phyloP scores from a whole-genome alignment of 2,797 vertebrate species.

The Phrynocephalus guinanensis region DNA sequence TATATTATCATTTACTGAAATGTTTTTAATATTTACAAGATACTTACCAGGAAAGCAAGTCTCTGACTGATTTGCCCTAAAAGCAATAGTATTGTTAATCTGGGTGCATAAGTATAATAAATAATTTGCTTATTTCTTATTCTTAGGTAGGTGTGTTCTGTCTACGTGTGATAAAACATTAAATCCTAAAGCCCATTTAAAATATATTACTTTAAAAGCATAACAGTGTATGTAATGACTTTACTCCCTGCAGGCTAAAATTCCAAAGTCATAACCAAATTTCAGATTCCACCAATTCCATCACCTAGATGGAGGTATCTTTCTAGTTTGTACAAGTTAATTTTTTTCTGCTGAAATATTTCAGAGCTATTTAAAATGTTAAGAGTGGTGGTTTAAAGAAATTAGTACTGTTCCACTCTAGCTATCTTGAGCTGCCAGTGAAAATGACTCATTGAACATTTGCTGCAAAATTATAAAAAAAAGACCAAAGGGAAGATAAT shows the following conservation, averaged over 20 bases:
- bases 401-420: conserved; percentile 41
- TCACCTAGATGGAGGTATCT: conserved; percentile 4
- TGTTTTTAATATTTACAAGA: conserved; percentile 45
- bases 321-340: conserved; percentile 28
- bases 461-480: conserved; percentile 12
- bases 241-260: conserved; percentile 48
- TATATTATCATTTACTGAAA: conserved; percentile 54
- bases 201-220: conserved; percentile 43
- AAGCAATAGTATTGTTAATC: conserved; percentile 41
- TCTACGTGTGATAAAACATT: conserved; percentile 56
- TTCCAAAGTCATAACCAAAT: conserved; percentile 13
- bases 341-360: conserved; percentile 24
- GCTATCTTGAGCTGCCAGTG: conserved; percentile 25
- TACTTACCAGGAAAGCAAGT: conserved; percentile 29
- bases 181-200: conserved; percentile 43
- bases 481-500: conserved; percentile 37
- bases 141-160: neutral
- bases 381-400: conserved; percentile 42
- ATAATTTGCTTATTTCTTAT: conserved; percentile 18
- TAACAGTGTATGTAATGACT: neutral
- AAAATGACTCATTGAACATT: neutral
- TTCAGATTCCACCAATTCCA: neutral
- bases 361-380: conserved; percentile 22
- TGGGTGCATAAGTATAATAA: conserved; percentile 51
- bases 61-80: conserved; percentile 12